A percentile compares a stretch with the other conserved stretches of the same genome.
phyloP scores from a whole-genome alignment of 2,888 invertebrate species.

The Scaptodrosophila latifasciaeformis region DNA sequence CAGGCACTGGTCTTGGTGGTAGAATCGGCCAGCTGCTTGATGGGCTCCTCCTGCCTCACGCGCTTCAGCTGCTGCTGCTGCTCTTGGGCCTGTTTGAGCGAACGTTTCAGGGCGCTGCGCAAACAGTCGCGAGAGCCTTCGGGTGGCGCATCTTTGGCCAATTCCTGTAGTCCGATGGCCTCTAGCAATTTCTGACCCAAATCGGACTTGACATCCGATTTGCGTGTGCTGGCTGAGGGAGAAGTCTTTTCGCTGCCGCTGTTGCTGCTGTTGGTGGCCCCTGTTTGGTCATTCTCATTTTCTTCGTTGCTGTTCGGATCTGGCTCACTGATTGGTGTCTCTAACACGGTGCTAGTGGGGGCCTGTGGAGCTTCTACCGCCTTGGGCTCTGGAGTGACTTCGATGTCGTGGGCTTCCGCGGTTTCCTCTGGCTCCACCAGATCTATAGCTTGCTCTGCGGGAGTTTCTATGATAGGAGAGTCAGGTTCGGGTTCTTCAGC shows the following conservation, averaged over 20 bases:
- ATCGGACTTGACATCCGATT: constrained; percentile 47
- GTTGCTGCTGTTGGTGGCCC: constrained; percentile 7
- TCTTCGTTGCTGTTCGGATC: background rate
- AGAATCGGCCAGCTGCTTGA: constrained; percentile 69
- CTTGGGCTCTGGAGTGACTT: background rate
- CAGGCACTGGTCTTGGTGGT: constrained; percentile 61
- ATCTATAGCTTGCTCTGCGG: background rate
- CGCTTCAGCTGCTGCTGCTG: constrained; percentile 61
- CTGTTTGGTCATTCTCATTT: constrained; percentile 12
- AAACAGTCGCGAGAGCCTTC: constrained; percentile 57
- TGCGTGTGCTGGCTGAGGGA: constrained; percentile 23
- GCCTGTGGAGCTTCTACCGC: constrained; percentile 26
- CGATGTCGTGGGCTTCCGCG: background rate
- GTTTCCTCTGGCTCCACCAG: background rate
- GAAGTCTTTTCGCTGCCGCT: constrained; percentile 7
- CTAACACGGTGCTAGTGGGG: constrained; percentile 35
- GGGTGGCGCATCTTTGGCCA: constrained; percentile 30
- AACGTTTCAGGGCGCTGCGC: constrained; percentile 64
- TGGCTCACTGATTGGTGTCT: constrained; percentile 4
- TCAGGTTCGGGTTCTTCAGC: background rate
- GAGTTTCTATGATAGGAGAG: background rate
- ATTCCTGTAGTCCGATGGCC: constrained; percentile 65
- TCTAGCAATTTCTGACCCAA: constrained; percentile 68
- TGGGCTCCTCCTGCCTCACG: constrained; percentile 58
- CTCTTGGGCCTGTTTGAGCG: constrained; percentile 66